phyloP scores from a whole-genome alignment of 2,797 vertebrate species.

The Varecia variegata region DNA sequence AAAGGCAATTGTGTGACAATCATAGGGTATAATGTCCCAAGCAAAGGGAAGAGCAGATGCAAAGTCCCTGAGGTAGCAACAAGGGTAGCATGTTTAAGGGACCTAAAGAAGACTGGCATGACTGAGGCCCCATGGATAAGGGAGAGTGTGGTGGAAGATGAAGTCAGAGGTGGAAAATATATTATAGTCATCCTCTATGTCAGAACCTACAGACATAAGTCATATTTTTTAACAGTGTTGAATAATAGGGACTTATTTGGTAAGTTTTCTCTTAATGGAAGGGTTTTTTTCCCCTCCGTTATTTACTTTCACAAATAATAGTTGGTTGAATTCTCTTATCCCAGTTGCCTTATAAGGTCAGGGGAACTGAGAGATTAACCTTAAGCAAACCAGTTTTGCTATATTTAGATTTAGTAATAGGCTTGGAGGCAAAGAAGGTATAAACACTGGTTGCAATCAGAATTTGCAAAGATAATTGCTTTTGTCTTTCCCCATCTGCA shows the following conservation, averaged over 20 bases:
- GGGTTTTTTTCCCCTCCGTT: background rate
- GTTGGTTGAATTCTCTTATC: background rate
- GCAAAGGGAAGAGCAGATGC: background rate
- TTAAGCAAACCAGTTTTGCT: background rate
- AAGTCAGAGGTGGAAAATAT: background rate
- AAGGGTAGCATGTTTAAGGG: background rate
- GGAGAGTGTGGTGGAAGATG: background rate
- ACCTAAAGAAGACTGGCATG: background rate
- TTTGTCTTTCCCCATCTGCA: background rate
- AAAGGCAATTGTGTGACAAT: background rate
- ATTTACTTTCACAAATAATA: background rate
- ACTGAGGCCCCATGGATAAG: background rate
- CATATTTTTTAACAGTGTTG: background rate
- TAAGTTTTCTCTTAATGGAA: background rate
- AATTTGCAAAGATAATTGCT: background rate
- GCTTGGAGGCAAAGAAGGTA: background rate
- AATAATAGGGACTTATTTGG: background rate
- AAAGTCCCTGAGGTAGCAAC: background rate
- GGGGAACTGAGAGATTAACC: background rate
- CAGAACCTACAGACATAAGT: background rate
- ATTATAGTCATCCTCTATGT: background rate
- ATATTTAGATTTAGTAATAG: constrained; percentile 3
- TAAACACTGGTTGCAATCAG: background rate
- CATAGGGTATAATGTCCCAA: background rate
- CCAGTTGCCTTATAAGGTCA: background rate